Percentiles rank a stretch among this genome's conserved stretches.
Conservation (phyloP, 2,797 vertebrate species). For the Rhinophrynus dorsalis region DNA sequence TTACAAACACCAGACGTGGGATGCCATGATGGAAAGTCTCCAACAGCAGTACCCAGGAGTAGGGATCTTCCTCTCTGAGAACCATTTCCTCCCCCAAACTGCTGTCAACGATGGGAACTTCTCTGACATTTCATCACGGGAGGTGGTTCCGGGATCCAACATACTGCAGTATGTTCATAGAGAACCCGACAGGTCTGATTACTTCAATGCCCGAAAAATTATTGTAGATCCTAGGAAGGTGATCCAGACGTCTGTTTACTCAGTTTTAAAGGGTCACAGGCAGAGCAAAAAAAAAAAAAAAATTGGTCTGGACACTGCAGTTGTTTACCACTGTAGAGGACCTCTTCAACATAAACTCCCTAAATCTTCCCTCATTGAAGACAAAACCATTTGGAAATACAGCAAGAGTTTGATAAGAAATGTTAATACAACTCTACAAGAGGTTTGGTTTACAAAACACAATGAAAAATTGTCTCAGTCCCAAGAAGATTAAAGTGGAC, state of each 20-base stretch:
- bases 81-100: conserved; percentile 70
- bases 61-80: conserved; percentile 68
- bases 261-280: conserved; percentile 44
- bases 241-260: conserved; percentile 62
- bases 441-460: conserved; percentile 44
- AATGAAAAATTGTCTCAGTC: too few relatives aligned
- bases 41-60: conserved; percentile 54
- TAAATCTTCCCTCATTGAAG: conserved; percentile 52
- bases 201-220: conserved; percentile 55
- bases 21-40: conserved; percentile 61
- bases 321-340: conserved; percentile 54
- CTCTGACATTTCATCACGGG: conserved; percentile 58
- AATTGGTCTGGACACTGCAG: conserved; percentile 52
- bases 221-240: conserved; percentile 58
- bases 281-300: conserved; percentile 34
- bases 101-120: conserved; percentile 54
- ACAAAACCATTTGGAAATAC: conserved; percentile 51
- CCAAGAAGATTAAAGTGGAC: too few relatives aligned
- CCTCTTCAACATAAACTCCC: conserved; percentile 51
- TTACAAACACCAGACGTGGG: conserved; percentile 60
- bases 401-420: conserved; percentile 50
- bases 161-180: conserved; percentile 56
- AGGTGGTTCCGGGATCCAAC: conserved; percentile 55
- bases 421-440: too few relatives aligned
- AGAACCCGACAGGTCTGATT: conserved; percentile 50